A percentile compares a stretch with the other conserved stretches of the same genome.
Evolutionary conservation across 2,797 vertebrate species (phyloP).

Genomic region (Acanthopagrus latus): DNA sequence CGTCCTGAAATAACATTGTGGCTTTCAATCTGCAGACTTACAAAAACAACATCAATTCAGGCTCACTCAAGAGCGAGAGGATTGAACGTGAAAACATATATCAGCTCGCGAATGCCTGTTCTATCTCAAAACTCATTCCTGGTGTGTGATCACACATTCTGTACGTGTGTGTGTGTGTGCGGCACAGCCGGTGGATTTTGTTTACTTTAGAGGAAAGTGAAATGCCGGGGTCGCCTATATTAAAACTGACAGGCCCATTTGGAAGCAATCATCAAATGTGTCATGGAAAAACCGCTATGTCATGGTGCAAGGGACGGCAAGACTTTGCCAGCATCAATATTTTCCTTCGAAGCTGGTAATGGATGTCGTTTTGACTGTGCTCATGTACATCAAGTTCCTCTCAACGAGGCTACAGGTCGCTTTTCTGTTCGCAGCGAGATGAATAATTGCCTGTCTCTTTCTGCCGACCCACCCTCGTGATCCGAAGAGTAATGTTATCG

Average conservation of each 20-base stretch:
- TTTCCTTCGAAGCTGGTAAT: slow-evolving; percentile 79
- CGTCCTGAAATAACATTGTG: slow-evolving; percentile 74
- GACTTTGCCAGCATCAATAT: slow-evolving; percentile 86
- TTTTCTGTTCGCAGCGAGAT: slow-evolving; percentile 29
- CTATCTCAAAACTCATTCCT: slow-evolving; percentile 78
- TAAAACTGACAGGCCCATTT: slow-evolving; percentile 87
- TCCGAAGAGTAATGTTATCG: slow-evolving; percentile 40
- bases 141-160: slow-evolving; percentile 73
- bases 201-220: slow-evolving; percentile 85
- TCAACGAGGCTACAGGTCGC: slow-evolving; percentile 47
- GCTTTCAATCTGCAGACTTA: slow-evolving; percentile 74
- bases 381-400: slow-evolving; percentile 65
- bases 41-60: slow-evolving; percentile 76
- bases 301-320: slow-evolving; percentile 78
- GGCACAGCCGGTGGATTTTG: slow-evolving; percentile 76
- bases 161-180: slow-evolving; percentile 47
- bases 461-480: slow-evolving; percentile 20
- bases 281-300: slow-evolving; percentile 87
- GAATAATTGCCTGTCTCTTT: slow-evolving; percentile 25
- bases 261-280: slow-evolving; percentile 88
- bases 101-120: slow-evolving; percentile 78
- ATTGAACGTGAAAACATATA: slow-evolving; percentile 81
- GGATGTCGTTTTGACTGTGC: slow-evolving; percentile 68
- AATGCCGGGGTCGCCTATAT: slow-evolving; percentile 81
- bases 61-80: slow-evolving; percentile 68